A percentile compares a stretch with the other conserved stretches of the same genome.
Conservation (phyloP, 2,888 invertebrate species). For the Aphelenchoides bicaudatus region DNA sequence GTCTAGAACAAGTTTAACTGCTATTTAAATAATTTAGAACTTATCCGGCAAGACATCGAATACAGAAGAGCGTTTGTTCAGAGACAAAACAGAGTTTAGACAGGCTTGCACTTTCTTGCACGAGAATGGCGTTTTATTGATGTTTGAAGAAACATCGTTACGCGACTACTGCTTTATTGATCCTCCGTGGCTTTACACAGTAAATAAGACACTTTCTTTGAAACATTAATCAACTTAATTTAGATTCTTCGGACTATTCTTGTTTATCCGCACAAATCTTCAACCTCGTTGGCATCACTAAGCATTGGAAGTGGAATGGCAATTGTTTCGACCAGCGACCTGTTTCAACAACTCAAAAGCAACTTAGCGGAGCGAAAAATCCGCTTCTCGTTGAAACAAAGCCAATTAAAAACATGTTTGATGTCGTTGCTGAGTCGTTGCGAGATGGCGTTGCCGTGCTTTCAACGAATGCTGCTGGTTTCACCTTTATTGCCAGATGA, state of each 20-base stretch:
- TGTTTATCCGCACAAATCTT: not conserved
- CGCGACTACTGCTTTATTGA: constrained; percentile 92
- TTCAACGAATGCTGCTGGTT: constrained; percentile 80
- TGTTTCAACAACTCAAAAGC: constrained; percentile 17
- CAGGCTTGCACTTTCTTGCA: constrained; percentile 95
- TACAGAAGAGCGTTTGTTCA: constrained; percentile 63
- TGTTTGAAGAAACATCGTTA: constrained; percentile 73
- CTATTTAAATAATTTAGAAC: not conserved
- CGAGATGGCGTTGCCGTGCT: constrained; percentile 94
- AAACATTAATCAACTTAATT: too few species aligned
- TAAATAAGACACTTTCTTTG: too few species aligned
- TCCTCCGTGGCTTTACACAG: constrained; percentile 97
- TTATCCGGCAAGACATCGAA: too few species aligned
- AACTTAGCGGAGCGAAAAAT: constrained; percentile 17
- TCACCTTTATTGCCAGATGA: constrained; percentile 84
- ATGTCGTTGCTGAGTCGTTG: constrained; percentile 89
- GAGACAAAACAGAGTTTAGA: constrained; percentile 77
- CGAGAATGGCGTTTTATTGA: constrained; percentile 74
- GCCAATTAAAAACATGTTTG: constrained; percentile 64
- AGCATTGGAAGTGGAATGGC: constrained; percentile 10
- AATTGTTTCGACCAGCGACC: constrained; percentile 20
- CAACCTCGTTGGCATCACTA: not conserved
- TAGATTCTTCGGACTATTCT: constrained; percentile 72
- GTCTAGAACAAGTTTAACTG: too few species aligned
- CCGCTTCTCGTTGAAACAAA: constrained; percentile 17